phyloP scores from a whole-genome alignment of 2,113 vertebrate genomes.

The Leiothrix lutea region DNA sequence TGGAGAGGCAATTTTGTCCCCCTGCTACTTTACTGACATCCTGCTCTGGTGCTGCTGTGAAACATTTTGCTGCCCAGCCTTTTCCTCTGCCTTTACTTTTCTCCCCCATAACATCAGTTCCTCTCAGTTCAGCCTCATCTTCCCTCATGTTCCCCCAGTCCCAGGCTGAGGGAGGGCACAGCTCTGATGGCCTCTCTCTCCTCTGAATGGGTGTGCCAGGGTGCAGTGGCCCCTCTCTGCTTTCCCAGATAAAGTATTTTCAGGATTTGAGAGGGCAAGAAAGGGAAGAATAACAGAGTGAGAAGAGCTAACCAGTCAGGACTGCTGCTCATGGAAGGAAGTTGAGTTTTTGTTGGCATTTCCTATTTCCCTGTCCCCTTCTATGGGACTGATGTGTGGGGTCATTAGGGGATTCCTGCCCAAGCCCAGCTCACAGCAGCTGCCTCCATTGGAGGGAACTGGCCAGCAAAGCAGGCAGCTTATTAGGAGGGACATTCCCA shows the following conservation, averaged over 20 bases:
- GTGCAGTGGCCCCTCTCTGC: neutral
- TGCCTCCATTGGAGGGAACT: neutral
- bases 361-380: neutral
- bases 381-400: neutral
- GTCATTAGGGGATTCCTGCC: neutral
- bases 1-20: neutral
- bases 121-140: neutral
- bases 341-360: neutral
- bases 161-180: neutral
- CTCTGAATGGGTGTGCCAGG: neutral
- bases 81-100: neutral
- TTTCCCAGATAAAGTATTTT: neutral
- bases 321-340: neutral
- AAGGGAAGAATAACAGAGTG: neutral
- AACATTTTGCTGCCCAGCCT: neutral
- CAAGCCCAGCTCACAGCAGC: neutral
- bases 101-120: neutral
- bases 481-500: neutral
- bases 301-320: neutral
- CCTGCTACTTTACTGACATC: neutral
- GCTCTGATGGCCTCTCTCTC: neutral
- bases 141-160: neutral
- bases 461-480: neutral
- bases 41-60: neutral
- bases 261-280: neutral